Conservation (phyloP, 2,888 invertebrate genomes). For the Agonopterix heracliana region DNA sequence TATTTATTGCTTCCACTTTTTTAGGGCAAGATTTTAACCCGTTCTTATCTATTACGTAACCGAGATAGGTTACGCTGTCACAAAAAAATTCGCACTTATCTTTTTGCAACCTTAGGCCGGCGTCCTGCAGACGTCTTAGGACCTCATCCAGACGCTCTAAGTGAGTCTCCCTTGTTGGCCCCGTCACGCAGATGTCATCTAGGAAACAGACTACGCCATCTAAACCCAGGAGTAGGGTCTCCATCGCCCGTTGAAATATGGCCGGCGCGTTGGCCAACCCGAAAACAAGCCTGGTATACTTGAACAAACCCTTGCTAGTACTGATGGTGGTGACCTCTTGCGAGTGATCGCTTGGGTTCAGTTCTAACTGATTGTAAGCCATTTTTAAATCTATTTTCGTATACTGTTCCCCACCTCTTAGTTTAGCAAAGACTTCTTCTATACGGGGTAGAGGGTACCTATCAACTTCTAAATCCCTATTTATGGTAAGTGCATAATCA, state of each 20-base stretch:
- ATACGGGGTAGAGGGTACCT: too few relatives aligned
- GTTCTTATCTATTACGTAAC: conserved; percentile 1
- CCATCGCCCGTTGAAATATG: conserved; percentile 3
- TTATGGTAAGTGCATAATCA: too few relatives aligned
- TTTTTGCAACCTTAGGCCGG: conserved; percentile 2
- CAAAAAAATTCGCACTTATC: too few relatives aligned
- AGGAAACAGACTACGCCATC: not conserved
- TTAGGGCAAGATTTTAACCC: not conserved
- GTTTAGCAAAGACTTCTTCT: too few relatives aligned
- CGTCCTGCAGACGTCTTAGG: conserved; percentile 3
- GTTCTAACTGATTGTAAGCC: conserved; percentile 2
- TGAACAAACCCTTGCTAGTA: conserved; percentile 1
- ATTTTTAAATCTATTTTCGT: too few relatives aligned
- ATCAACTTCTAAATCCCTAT: too few relatives aligned
- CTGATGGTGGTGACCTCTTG: conserved; percentile 1
- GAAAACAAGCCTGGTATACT: conserved; percentile 4
- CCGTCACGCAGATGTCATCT: conserved; percentile 7
- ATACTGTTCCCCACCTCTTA: too few relatives aligned
- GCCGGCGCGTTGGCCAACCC: conserved; percentile 1
- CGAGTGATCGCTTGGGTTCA: not conserved
- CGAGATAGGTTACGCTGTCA: conserved; percentile 4
- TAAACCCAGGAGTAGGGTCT: conserved; percentile 1
- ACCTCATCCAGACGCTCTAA: conserved; percentile 2
- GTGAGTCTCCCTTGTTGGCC: conserved; percentile 1
- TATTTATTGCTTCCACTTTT: conserved; percentile 1